These are phyloP conservation scores for Lithophane leautieri DNA, from an alignment of 2,888 invertebrate genomes.

Conservation along the genomic window DNA sequence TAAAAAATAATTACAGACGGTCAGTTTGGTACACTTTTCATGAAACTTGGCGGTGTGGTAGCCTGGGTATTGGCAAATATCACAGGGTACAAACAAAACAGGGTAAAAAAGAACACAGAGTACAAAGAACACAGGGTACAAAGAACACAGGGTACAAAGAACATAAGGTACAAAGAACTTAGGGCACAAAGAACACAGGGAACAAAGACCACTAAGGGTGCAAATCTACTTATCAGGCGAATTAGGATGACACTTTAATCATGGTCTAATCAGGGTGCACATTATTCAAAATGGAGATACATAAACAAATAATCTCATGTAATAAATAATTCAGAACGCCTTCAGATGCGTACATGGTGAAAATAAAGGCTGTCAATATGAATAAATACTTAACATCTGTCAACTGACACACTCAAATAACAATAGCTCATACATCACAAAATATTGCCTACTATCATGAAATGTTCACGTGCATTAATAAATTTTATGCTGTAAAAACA, in stretches of 20 bases:
- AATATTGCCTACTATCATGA: constrained; percentile 13
- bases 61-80: neutral
- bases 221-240: neutral
- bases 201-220: neutral
- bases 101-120: no score
- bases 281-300: neutral
- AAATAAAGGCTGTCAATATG: neutral
- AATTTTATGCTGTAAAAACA: constrained; percentile 23
- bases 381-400: constrained; percentile 6
- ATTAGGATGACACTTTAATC: neutral
- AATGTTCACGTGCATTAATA: constrained; percentile 28
- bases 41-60: neutral
- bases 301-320: neutral
- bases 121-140: no score
- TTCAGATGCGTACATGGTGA: neutral
- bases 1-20: neutral
- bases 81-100: neutral
- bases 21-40: neutral
- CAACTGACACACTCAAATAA: constrained; percentile 12
- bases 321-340: neutral
- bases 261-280: neutral
- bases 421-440: constrained; percentile 5
- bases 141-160: neutral
- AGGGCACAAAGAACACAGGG: neutral
- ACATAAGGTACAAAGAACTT: neutral